Evolutionary conservation across 2,113 vertebrate genomes (phyloP), one percentile per base, ranked within the genome.

Genomic region (Apistogramma diplotaenia): DNA sequence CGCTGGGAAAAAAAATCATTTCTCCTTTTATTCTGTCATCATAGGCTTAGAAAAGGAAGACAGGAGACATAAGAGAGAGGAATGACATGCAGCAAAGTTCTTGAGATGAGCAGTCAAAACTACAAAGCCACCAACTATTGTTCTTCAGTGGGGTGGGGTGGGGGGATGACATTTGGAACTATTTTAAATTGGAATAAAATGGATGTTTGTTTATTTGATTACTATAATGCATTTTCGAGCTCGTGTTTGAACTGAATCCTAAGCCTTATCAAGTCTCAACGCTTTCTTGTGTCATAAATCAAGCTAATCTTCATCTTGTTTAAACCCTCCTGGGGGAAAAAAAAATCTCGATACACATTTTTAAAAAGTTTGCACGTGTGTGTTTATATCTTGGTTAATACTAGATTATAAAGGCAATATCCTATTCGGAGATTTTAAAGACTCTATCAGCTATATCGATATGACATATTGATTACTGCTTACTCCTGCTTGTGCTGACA

Each of bases 281-380:
- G 8, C 21, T 16, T 18, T 67, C 15, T 67, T 57, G 33, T 55
- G 49, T 71, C 49, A 21, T 2, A 61, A 59, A 78, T 55, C 49
- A 54, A 79, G 12, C 46, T 18, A 19, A 67, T 49, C 35, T 31
- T 43, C 94, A 95, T 96, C 95, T 96, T 95, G 95, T 96, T 95
- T 96, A 94, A 96, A 95, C 93, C 94, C 95, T 94, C 89, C 94
- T 94, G 23, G n/a, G n/a, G n/a, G n/a, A n/a, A n/a, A 40, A 95
- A 96, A 96, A 95, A 95, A 93, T 96, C 95, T 88, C 25, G 16
- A 76, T 76, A 56, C 40, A 13, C 13, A 67, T 95, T 96, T 95
- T 94, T 93, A 80, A 53, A 53, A 77, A 75, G 8, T 16, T 3
- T 56, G 37, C 59, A 43, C 10, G 18, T 67, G 37, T 67, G 49